Base-by-base conservation (phyloP, 2,888 invertebrate genomes). In the Vandiemenella viatica region DNA sequence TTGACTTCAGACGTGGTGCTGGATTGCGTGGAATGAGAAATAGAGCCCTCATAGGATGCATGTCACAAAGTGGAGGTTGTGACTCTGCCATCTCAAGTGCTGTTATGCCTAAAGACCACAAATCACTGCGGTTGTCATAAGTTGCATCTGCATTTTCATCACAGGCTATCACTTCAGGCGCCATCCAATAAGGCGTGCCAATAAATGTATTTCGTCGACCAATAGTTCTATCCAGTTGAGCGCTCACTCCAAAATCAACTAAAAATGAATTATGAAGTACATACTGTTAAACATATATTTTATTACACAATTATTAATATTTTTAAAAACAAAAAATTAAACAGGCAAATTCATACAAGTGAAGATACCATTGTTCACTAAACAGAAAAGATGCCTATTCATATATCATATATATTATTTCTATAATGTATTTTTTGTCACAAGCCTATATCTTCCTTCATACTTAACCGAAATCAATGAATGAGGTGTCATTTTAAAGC, bases 41-140 rank as follows among this genome's bases (percentile, higher is more conserved):
- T 58, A 97, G 77, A 57, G 97, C 97, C 62, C 97, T 78, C 98
- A 99, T 99, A 19, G 98, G 98, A 75, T 98, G 98, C 67, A 98
- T 80, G 75, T 98, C 97, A 74, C 97, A 99, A 51, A 99, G 77
- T 37, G 98, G 96, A 55, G 97, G 97, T 70, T 96, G 95, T 61
- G 93, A 93, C 73, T 99, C 98, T 50, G 98, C 97, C 98, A 99
- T 99, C 76, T 99, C 98, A 55, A 99, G 76, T 46, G 97, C 93
- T 50, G 97, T 98, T 63, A 99, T 99, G 62, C 97, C 90, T 57
- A 88, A 73, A 43, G 87, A 88, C 88, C 88, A 89, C 53, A 90
- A 74, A 69, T 90, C 90, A 60, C 87, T 88, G 61, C 90, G 82
- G 73, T 96, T 96, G 71, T 99, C 98, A 65, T 99, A 99, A 17